Evolutionary conservation across 2,797 vertebrate species (phyloP), one percentile per base, ranked within the genome.

Genomic region (Tympanoctomys barrerae): DNA sequence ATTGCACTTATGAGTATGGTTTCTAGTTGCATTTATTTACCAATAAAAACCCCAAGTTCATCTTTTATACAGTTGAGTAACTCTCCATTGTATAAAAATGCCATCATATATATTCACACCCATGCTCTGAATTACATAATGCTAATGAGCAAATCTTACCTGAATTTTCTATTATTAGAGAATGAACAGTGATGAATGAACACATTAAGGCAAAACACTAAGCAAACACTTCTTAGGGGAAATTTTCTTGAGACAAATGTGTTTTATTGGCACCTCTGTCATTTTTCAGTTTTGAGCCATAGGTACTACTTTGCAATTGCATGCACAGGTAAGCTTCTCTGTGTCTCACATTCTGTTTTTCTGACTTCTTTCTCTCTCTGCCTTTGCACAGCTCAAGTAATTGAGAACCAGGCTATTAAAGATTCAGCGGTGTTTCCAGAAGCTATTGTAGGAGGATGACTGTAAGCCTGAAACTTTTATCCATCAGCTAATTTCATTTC

Each of bases 341-440:
- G 59, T 1, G 16, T 42, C 16, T 54, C 36, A n/a, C 8, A 46
- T 42, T 6, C 16, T 11, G 24, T 57, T 78, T 42, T 57, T 24
- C 2, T 33, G 12, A 39, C 24, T 18, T 57, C n/a, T 87, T 11
- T 71, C 68, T 75, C 62, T 46, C 64, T 91, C 21, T 90, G 52
- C 24, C 21, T 97, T 93, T 83, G 33, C 39, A 54, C 19, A 91
- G 49, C n/a, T 91, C 21, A 89, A 85, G 46, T 24, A 78, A 54
- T 94, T 94, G 68, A 61, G n/a, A 89, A 42, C 31, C 2, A 79
- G n/a, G 10, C 19, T 54, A 81, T 84, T 93, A 84, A 88, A 91
- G 77, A 89, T 93, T 78, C 66, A 95, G 39, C 19, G 46, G 2
- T 83, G 12, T 90, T 93, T 87, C 57, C 59, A 73, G 85, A 85